Base-by-base conservation (phyloP, 1,140 invertebrate species). In the Drosophila saltans region DNA sequence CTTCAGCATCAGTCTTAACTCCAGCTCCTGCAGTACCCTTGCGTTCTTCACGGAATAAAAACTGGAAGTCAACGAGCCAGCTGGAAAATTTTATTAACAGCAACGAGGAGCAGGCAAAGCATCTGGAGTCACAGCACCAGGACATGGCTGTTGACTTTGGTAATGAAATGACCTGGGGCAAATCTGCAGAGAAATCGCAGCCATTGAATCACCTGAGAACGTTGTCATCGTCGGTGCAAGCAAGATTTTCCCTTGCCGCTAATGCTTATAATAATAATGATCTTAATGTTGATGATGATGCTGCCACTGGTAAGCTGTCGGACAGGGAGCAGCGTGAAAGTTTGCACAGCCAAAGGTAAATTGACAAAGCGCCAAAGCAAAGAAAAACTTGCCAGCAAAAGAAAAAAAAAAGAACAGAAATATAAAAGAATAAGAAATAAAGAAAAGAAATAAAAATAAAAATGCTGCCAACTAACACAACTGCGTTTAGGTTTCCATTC, bases 21-120 rank as follows among this genome's bases (percentile, higher is more conserved):
- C 9, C 69, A 30, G 28, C 28, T 30, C 28, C 33, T 36, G 33
- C 6, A 2, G 66, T 64, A 33, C 65, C 71, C 2, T 56, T 43
- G 21, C 5, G 70, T 28, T 67, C 66, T 69, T 65, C 61, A 1
- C 58, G 81, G 56, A 56, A 76, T 36, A 88, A 72, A 60, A 80
- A 81, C 69, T 89, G 84, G 84, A 77, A 70, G 61, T 72, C 80
- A 66, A 78, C 68, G 74, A 88, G 63, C 74, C 80, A 89, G 58
- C 75, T 80, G 75, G 85, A 90, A 84, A 89, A 89, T 89, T 80
- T 75, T 89, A 89, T 89, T 89, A 89, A 84, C 78, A 88, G 68
- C 60, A 66, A 69, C 66, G 75, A 52, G 45, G n/a, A 71, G 45
- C 62, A 82, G 72, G 63, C 72, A 68, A 63, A 68, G 61, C 63